Evolutionary conservation across 2,888 invertebrate genomes (phyloP).

Genomic region (Conus canariensis): DNA sequence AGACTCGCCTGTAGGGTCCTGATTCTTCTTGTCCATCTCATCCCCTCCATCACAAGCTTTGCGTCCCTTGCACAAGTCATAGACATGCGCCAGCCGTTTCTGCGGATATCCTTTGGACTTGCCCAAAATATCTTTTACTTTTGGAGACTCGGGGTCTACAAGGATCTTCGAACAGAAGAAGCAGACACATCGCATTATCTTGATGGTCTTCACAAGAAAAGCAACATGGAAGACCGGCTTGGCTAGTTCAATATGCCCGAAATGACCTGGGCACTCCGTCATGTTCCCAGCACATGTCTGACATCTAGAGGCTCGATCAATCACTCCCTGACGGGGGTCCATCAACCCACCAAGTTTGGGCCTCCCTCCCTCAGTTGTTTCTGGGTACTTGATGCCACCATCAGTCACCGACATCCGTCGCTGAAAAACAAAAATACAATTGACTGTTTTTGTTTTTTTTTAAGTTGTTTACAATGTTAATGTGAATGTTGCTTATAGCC

Average conservation of each 20-base stretch:
- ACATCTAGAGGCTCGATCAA: slow-evolving; percentile 89
- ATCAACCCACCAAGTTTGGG: slow-evolving; percentile 98
- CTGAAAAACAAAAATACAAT: slow-evolving; percentile 80
- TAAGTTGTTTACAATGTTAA: background rate
- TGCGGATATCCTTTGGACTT: slow-evolving; percentile 98
- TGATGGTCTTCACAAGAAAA: slow-evolving; percentile 97
- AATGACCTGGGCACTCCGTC: slow-evolving; percentile 99
- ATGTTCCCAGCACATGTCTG: slow-evolving; percentile 86
- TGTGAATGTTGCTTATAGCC: background rate
- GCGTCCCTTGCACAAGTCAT: slow-evolving; percentile 95
- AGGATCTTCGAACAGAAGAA: slow-evolving; percentile 99
- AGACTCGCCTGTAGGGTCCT: slow-evolving; percentile 59
- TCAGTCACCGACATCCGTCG: slow-evolving; percentile 97
- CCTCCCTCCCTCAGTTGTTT: slow-evolving; percentile 98
- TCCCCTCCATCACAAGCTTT: slow-evolving; percentile 99
- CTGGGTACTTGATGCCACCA: slow-evolving; percentile 96
- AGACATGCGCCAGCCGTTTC: slow-evolving; percentile 95
- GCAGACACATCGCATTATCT: slow-evolving; percentile 98
- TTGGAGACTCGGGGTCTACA: slow-evolving; percentile 90
- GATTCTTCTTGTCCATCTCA: slow-evolving; percentile 88
- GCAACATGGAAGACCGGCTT: slow-evolving; percentile 99
- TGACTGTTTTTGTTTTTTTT: background rate
- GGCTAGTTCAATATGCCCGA: slow-evolving; percentile 98
- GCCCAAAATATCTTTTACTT: slow-evolving; percentile 95
- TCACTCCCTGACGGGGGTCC: slow-evolving; percentile 99